A percentile compares a stretch with the other conserved stretches of the same genome.
phyloP scores from a whole-genome alignment of 2,113 vertebrate genomes.

The Piprites chloris region DNA sequence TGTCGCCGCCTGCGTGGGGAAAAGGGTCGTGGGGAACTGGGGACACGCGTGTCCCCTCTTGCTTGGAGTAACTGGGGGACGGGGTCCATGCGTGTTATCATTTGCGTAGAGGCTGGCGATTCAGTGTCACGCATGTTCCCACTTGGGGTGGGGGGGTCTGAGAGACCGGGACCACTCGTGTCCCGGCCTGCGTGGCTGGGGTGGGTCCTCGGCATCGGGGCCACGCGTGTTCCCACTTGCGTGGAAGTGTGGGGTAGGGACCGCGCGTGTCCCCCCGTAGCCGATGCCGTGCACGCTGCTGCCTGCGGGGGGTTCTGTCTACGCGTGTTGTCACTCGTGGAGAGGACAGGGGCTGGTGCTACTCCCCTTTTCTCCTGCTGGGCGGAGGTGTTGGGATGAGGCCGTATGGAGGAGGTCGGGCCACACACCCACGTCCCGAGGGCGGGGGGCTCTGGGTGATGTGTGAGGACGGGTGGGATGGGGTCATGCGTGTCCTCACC shows the following conservation, averaged over 20 bases:
- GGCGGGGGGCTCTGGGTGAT: rapidly evolving
- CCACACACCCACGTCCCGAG: rapidly evolving
- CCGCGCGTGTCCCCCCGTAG: neutral
- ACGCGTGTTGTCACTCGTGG: rapidly evolving
- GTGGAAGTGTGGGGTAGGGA: neutral
- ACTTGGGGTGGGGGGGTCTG: rapidly evolving
- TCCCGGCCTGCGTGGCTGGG: no score
- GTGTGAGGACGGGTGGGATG: neutral
- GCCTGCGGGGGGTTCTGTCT: neutral
- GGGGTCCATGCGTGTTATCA: neutral
- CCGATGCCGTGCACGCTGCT: rapidly evolving
- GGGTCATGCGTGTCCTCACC: neutral
- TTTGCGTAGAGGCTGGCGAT: neutral
- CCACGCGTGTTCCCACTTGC: neutral
- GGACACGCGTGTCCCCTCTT: neutral
- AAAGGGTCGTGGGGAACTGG: no score
- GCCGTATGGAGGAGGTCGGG: neutral
- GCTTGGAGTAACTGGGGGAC: neutral
- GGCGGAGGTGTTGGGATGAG: rapidly evolving
- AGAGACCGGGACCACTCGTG: neutral
- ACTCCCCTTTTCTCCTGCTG: rapidly evolving
- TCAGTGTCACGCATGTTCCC: neutral
- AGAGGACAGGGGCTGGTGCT: neutral
- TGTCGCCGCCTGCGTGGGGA: neutral
- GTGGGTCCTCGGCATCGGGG: neutral